Percentiles rank a stretch among this genome's conserved stretches.
phyloP scores from a whole-genome alignment of 1,140 invertebrate genomes.

The Drosophila pruinosa region DNA sequence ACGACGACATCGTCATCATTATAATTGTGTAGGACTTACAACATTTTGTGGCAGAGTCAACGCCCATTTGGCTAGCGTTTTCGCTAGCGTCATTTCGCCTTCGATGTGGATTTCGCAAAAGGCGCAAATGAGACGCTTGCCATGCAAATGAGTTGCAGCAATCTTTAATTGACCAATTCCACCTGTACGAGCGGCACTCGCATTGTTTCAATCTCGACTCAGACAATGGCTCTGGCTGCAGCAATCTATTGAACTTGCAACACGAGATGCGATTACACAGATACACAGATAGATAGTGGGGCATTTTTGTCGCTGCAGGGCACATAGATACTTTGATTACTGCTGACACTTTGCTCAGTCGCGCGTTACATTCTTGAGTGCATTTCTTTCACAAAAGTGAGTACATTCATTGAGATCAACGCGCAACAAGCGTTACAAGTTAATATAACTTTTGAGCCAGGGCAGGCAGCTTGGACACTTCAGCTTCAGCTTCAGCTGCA shows the following conservation, averaged over 20 bases:
- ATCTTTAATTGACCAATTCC: constrained; percentile 52
- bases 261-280: constrained; percentile 33
- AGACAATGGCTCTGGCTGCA: constrained; percentile 13
- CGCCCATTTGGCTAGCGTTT: constrained; percentile 66
- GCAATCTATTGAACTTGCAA: constrained; percentile 69
- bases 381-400: constrained; percentile 39
- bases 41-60: constrained; percentile 50
- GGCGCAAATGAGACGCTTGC: constrained; percentile 53
- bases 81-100: constrained; percentile 38
- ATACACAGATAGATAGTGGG: constrained; percentile 11
- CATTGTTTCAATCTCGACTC: constrained; percentile 53
- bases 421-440: constrained; percentile 59
- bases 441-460: constrained; percentile 59
- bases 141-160: constrained; percentile 51
- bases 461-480: constrained; percentile 46
- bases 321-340: constrained; percentile 15
- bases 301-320: not conserved
- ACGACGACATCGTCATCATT: constrained; percentile 34
- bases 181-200: constrained; percentile 1
- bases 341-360: constrained; percentile 64
- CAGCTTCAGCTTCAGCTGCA: constrained; percentile 16
- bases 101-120: constrained; percentile 52
- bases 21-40: constrained; percentile 66
- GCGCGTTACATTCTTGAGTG: constrained; percentile 74
- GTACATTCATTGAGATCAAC: constrained; percentile 13